Evolutionary conservation across 2,113 vertebrate species (phyloP), one percentile per base, ranked within the genome.

Genomic region (Athene noctua): DNA sequence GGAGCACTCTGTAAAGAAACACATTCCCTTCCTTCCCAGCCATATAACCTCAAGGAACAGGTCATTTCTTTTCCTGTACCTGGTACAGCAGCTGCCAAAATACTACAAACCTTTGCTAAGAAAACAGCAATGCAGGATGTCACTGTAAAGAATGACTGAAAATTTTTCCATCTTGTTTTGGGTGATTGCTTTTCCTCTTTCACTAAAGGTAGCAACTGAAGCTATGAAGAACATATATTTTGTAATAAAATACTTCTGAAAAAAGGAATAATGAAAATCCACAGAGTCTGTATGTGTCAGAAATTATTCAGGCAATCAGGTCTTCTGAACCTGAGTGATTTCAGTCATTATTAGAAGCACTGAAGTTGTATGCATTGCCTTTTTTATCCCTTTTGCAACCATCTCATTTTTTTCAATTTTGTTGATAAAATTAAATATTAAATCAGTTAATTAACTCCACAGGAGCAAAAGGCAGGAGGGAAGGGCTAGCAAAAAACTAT

Each of bases 201-300:
- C 88, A 83, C 46, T 80, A 75, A 94, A 97, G 88, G 86, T 94
- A 95, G 74, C 94, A 89, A 94, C 77, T 29, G 89, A 97, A 97
- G 86, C 92, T 65, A 70, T 97, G 71, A 97, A 97, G 65, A 96
- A 96, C 49, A 96, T 96, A n/a, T 49, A 75, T 96, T 46, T 98
- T 81, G n/a, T 97, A 83, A 94, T 93, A 79, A 97, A 97, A 70
- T 82, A 83, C 40, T 51, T 97, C 97, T 82, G 95, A 75, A 83
- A 83, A 86, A 80, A 94, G 32, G 44, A 96, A 95, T 26, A 75
- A 96, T 46, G 94, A 97, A 85, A 97, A 78, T 3, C 77, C 96
- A 75, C 79, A 94, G 55, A 92, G 22, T 9, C 90, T 96, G 13
- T 96, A 90, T 91, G 93, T 92, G 90, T 97, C 68, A 95, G 63